These are phyloP conservation scores for Atopsyche davidsoni DNA, from an alignment of 1,140 invertebrate species.

Conservation along the genomic window DNA sequence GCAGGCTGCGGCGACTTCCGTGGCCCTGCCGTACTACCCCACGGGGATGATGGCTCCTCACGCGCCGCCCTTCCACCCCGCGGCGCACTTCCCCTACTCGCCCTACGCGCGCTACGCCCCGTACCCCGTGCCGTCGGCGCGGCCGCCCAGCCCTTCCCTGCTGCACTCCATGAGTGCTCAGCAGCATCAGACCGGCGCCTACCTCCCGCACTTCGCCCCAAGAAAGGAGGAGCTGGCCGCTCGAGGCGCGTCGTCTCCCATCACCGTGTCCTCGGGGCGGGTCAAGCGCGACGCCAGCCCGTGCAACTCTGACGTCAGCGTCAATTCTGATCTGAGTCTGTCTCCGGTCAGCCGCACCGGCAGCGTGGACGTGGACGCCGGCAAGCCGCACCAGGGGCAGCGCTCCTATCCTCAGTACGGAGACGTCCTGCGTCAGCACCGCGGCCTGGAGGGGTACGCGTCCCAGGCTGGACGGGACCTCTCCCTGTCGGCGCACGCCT, in stretches of 20 bases:
- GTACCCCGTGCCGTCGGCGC: conserved; percentile 31
- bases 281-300: conserved; percentile 24
- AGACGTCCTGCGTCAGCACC: conserved; percentile 32
- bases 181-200: conserved; percentile 21
- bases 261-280: conserved; percentile 24
- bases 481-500: conserved; percentile 32
- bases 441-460: conserved; percentile 13
- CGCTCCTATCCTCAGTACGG: conserved; percentile 27
- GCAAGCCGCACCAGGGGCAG: conserved; percentile 16
- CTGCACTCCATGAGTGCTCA: conserved; percentile 25
- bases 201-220: not conserved
- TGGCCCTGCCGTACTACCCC: conserved; percentile 54
- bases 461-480: conserved; percentile 11
- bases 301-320: conserved; percentile 29
- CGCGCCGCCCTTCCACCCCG: conserved; percentile 42
- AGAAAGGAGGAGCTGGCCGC: conserved; percentile 14
- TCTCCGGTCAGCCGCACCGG: conserved; percentile 19
- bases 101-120: conserved; percentile 41
- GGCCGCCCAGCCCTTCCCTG: conserved; percentile 28
- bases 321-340: conserved; percentile 26
- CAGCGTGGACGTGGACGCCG: conserved; percentile 7
- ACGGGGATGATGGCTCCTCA: conserved; percentile 46
- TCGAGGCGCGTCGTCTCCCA: conserved; percentile 22
- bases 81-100: conserved; percentile 41
- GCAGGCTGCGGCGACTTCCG: conserved; percentile 74